Evolutionary conservation across 2,113 vertebrate species (phyloP).

Genomic region (Corythoichthys haematopterus): DNA sequence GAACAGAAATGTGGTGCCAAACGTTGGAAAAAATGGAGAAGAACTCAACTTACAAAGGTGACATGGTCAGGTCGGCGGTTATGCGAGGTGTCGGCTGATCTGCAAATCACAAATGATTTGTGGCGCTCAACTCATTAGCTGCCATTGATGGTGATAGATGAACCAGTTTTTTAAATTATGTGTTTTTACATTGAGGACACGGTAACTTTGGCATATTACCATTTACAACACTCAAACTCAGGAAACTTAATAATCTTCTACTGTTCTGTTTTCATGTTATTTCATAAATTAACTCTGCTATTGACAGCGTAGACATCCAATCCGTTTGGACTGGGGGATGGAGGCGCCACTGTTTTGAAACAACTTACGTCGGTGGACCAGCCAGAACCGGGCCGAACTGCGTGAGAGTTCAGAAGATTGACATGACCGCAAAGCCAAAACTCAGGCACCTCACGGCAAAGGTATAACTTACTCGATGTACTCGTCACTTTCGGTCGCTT

Average conservation of each 20-base stretch:
- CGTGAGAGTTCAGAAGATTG: not conserved
- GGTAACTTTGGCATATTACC: too few species aligned
- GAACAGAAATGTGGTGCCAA: not conserved
- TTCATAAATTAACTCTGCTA: too few species aligned
- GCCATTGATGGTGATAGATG: too few species aligned
- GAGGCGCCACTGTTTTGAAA: not conserved
- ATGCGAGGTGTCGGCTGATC: not conserved
- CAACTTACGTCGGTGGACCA: constrained; percentile 43
- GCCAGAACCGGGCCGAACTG: constrained; percentile 36
- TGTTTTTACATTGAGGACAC: too few species aligned
- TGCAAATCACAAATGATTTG: constrained; percentile 11
- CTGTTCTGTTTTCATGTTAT: too few species aligned
- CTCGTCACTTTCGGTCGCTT: constrained; percentile 17
- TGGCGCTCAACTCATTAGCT: not conserved
- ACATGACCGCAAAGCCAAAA: too few species aligned
- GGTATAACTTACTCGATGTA: constrained; percentile 34
- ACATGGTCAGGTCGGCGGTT: constrained; percentile 13
- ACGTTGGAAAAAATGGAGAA: not conserved
- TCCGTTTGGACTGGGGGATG: too few species aligned
- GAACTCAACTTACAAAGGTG: constrained; percentile 39
- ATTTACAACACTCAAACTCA: too few species aligned
- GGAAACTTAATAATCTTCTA: too few species aligned
- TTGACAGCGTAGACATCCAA: too few species aligned
- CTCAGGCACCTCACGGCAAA: too few species aligned
- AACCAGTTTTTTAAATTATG: too few species aligned